phyloP scores from a whole-genome alignment of 2,797 vertebrate genomes.

The Halcyon badia region DNA sequence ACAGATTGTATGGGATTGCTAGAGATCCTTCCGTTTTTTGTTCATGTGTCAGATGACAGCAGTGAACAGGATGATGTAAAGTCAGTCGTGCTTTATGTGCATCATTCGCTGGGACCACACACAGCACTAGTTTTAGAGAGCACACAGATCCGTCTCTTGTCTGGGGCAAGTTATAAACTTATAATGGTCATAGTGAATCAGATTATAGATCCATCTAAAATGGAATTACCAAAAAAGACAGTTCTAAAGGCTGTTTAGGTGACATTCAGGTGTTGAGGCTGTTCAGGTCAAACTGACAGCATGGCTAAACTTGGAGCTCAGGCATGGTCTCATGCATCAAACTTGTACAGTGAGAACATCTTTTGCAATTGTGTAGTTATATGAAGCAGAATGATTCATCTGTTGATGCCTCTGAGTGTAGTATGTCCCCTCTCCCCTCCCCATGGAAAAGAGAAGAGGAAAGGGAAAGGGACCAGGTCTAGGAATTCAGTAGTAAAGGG shows the following conservation, averaged over 20 bases:
- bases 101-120: background rate
- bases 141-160: background rate
- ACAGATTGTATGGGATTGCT: background rate
- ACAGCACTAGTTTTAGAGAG: background rate
- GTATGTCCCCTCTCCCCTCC: accelerated
- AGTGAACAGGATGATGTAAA: background rate
- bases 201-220: background rate
- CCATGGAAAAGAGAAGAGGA: too few species aligned
- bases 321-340: background rate
- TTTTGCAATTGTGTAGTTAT: background rate
- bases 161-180: background rate
- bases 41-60: background rate
- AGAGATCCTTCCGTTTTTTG: background rate
- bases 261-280: background rate
- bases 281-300: background rate
- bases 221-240: background rate
- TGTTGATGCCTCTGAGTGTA: background rate
- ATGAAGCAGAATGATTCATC: background rate
- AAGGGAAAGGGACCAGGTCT: background rate
- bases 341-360: background rate
- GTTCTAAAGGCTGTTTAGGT: background rate
- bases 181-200: background rate
- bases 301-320: background rate
- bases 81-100: background rate
- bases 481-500: background rate